These are phyloP conservation scores for Catharus fuscescens DNA, from an alignment of 2,113 vertebrate species.

Conservation along the genomic window DNA sequence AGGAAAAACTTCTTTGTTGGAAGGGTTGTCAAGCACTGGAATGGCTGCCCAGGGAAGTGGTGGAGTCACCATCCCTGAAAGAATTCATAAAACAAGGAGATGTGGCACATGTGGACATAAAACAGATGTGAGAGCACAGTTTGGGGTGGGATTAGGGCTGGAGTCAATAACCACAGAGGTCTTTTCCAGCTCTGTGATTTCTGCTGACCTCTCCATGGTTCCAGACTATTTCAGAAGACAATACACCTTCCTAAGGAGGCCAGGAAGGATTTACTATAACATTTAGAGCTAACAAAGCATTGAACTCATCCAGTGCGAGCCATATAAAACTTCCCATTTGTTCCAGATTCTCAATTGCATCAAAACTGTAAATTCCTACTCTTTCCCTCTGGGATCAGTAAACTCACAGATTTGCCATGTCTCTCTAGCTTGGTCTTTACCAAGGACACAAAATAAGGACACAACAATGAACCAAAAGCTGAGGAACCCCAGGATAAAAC, in stretches of 20 bases:
- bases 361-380: not conserved
- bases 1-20: not conserved
- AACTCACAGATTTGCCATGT: not conserved
- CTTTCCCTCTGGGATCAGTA: not conserved
- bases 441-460: not conserved
- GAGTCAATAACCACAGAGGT: not conserved
- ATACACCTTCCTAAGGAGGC: rapidly evolving
- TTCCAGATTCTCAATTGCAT: not conserved
- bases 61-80: not conserved
- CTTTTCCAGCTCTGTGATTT: not conserved
- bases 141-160: not conserved
- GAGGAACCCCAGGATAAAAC: not conserved
- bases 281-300: not conserved
- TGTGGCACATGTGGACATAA: not conserved
- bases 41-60: not conserved
- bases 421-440: not conserved
- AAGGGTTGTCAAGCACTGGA: not conserved
- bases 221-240: not conserved
- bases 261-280: not conserved
- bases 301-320: not conserved
- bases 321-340: not conserved
- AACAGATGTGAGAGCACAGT: rapidly evolving
- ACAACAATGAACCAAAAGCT: not conserved
- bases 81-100: rapidly evolving
- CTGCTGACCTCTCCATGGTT: not conserved